Percentiles rank a stretch among this genome's conserved stretches.
phyloP scores from a whole-genome alignment of 2,888 invertebrate genomes.

The Macrophya alboannulata region DNA sequence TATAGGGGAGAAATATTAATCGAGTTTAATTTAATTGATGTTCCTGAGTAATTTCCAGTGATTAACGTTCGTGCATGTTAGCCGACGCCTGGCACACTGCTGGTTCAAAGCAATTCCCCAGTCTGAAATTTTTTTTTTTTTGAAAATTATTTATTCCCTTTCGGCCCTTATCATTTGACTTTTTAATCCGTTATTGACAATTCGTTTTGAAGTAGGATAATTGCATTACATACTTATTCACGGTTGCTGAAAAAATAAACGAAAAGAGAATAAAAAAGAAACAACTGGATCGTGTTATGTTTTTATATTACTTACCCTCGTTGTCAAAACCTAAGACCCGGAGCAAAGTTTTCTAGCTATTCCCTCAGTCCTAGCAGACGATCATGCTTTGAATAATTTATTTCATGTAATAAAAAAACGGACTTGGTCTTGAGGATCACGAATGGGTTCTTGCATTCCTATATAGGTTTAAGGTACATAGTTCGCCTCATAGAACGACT shows the following conservation, averaged over 20 bases:
- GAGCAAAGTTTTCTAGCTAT: not conserved
- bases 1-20: slow-evolving; percentile 34
- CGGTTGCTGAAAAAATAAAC: not conserved
- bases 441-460: not conserved
- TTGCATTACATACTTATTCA: not conserved
- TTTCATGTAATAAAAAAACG: slow-evolving; percentile 38
- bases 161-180: not conserved
- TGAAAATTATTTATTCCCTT: not conserved
- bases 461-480: not conserved
- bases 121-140: not conserved
- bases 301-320: not conserved
- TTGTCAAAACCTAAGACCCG: not conserved
- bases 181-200: not conserved
- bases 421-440: not conserved
- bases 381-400: slow-evolving; percentile 44
- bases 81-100: not conserved
- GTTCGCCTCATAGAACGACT: slow-evolving; percentile 34
- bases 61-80: not conserved
- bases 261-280: not conserved
- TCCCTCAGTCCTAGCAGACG: slow-evolving; percentile 1
- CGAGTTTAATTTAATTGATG: slow-evolving; percentile 35
- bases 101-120: not conserved
- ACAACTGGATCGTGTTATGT: not conserved
- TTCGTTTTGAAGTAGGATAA: not conserved
- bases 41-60: slow-evolving; percentile 18